Evolutionary conservation across 2,113 vertebrate species (phyloP).

Genomic region (Himantopus leucocephalus): DNA sequence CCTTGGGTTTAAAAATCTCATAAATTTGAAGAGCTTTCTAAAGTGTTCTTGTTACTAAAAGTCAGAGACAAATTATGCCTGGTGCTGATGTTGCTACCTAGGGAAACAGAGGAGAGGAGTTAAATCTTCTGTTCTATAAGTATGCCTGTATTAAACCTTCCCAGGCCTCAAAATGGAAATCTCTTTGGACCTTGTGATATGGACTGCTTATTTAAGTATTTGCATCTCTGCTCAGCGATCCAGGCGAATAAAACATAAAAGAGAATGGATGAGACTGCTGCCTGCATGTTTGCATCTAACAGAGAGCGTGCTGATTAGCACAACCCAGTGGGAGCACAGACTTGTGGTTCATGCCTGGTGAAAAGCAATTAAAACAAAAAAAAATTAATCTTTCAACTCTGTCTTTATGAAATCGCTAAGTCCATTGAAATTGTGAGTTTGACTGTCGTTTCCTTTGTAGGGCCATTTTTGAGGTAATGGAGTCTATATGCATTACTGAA

Average conservation of each 20-base stretch:
- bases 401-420: neutral
- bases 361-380: neutral
- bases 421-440: neutral
- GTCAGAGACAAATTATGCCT: conserved; percentile 20
- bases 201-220: neutral
- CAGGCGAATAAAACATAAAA: neutral
- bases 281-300: neutral
- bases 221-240: neutral
- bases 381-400: neutral
- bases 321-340: neutral
- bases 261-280: neutral
- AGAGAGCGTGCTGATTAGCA: neutral
- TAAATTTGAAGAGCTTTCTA: conserved; percentile 50
- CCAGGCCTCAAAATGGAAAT: neutral
- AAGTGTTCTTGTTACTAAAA: conserved; percentile 30
- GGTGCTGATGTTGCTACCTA: conserved; percentile 12
- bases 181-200: neutral
- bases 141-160: neutral
- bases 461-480: neutral
- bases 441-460: neutral
- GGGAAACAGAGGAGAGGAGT: neutral
- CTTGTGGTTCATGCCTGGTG: neutral
- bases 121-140: neutral
- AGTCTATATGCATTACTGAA: neutral
- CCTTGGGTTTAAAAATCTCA: conserved; percentile 36